Conservation (phyloP, 2,113 vertebrate genomes). For the Psettodes erumei region DNA sequence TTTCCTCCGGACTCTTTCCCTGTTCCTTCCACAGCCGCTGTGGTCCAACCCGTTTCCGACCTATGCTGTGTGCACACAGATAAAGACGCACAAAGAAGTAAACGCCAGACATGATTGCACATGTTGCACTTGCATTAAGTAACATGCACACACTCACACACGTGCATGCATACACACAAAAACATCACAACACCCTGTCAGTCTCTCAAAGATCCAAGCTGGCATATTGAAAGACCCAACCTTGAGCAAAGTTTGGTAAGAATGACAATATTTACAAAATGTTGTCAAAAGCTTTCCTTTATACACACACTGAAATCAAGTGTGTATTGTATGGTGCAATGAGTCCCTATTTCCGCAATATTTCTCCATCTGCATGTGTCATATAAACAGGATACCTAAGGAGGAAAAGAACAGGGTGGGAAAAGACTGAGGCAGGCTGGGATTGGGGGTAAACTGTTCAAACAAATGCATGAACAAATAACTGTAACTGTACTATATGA, state of each 20-base stretch:
- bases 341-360: slow-evolving; percentile 61
- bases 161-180: too few species aligned
- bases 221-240: background rate
- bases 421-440: slow-evolving; percentile 54
- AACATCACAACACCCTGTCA: background rate
- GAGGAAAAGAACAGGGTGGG: slow-evolving; percentile 76
- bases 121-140: slow-evolving; percentile 11
- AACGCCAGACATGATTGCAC: slow-evolving; percentile 8
- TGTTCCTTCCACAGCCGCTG: slow-evolving; percentile 69
- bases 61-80: slow-evolving; percentile 56
- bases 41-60: slow-evolving; percentile 73
- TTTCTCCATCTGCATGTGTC: slow-evolving; percentile 58
- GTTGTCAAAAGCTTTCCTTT: slow-evolving; percentile 24
- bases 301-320: slow-evolving; percentile 28
- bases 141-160: background rate
- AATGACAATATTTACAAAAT: slow-evolving; percentile 59
- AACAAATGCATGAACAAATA: slow-evolving; percentile 56
- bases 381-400: slow-evolving; percentile 80
- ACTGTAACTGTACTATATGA: slow-evolving; percentile 24
- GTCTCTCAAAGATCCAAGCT: background rate
- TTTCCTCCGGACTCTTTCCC: slow-evolving; percentile 78
- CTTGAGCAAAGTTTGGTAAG: slow-evolving; percentile 1
- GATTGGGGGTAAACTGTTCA: slow-evolving; percentile 49
- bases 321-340: slow-evolving; percentile 56
- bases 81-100: slow-evolving; percentile 31